Conservation (phyloP, 92 coral and sea anemone genomes). For the Galaxea fascicularis region DNA sequence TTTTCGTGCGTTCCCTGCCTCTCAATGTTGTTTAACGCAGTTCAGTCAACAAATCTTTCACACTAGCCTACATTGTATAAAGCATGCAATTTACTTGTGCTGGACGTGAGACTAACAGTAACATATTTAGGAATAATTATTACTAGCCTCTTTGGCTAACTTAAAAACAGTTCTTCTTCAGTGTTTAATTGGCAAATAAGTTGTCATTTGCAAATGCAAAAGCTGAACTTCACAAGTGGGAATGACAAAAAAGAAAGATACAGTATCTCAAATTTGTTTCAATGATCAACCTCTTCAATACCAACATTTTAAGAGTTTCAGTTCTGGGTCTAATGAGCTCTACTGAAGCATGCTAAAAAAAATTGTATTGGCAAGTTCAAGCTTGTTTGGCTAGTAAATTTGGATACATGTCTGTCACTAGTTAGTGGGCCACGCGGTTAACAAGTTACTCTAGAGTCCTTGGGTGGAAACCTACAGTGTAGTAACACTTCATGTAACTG, state of each 20-base stretch:
- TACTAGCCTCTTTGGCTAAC: constrained; percentile 1
- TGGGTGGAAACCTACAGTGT: no score
- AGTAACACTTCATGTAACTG: neutral
- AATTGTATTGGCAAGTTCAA: constrained; percentile 7
- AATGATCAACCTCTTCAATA: constrained; percentile 8
- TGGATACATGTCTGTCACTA: neutral
- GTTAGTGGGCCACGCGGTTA: no score
- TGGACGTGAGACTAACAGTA: neutral
- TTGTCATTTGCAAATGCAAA: neutral
- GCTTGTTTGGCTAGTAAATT: neutral
- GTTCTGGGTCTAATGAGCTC: neutral
- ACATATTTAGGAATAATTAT: neutral
- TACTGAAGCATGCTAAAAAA: neutral
- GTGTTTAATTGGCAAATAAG: neutral
- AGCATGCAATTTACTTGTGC: constrained; percentile 9
- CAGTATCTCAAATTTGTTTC: constrained; percentile 1
- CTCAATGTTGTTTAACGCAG: no score
- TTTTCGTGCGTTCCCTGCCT: no score
- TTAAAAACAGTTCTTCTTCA: neutral
- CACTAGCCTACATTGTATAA: neutral
- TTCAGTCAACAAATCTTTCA: neutral
- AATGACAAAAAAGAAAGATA: constrained; percentile 2
- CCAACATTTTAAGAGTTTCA: neutral
- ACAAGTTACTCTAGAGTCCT: no score
- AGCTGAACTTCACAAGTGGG: neutral